These are phyloP conservation scores for Hybognathus amarus DNA, from an alignment of 2,797 vertebrate genomes.

Conservation along the genomic window DNA sequence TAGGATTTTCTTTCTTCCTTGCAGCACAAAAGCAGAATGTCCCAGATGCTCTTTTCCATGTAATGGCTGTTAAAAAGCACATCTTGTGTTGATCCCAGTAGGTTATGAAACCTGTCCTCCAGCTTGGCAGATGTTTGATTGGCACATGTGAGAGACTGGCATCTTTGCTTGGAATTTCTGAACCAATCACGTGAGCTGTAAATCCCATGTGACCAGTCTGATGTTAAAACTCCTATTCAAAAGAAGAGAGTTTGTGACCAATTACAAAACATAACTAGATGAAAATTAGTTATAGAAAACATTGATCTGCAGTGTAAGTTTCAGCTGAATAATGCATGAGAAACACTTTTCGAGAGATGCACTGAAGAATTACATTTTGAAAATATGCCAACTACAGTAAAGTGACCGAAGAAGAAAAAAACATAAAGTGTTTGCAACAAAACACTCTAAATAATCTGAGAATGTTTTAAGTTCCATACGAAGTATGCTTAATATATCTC, in stretches of 20 bases:
- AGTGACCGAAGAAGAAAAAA: background rate
- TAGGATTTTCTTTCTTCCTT: background rate
- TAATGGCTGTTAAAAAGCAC: background rate
- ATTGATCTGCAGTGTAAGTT: constrained; percentile 32
- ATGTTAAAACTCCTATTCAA: background rate
- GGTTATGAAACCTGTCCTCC: background rate
- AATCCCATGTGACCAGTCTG: background rate
- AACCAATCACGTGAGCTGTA: background rate
- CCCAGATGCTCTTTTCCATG: background rate
- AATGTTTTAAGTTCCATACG: background rate
- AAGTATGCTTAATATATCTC: background rate
- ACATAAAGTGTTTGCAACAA: background rate
- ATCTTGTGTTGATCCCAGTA: background rate
- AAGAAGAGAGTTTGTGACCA: background rate
- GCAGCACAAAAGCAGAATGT: background rate
- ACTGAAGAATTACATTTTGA: background rate
- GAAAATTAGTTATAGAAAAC: too few species aligned
- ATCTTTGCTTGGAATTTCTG: background rate
- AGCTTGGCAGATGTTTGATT: background rate
- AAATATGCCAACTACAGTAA: background rate
- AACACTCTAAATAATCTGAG: background rate
- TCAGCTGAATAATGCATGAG: constrained; percentile 21
- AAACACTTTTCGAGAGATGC: background rate
- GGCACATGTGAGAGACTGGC: background rate
- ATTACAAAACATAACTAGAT: background rate